Conservation (phyloP, 2,797 vertebrate species). For the Ctenosaura bakeri region DNA sequence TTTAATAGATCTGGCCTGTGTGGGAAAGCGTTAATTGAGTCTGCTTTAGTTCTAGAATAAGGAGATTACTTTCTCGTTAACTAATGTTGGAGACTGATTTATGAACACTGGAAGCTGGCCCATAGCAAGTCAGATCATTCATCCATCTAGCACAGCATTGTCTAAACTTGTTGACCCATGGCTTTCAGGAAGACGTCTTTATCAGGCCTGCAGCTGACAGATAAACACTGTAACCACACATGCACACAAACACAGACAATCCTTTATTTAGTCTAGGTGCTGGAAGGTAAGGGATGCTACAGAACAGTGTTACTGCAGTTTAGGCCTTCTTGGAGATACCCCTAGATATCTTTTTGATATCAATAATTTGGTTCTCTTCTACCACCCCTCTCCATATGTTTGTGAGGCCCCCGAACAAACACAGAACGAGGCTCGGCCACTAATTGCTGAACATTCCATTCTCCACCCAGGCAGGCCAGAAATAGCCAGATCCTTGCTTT, state of each 20-base stretch:
- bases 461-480: too few relatives aligned
- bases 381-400: too few relatives aligned
- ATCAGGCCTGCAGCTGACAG: not conserved
- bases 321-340: too few relatives aligned
- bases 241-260: not conserved
- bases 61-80: slow-evolving; percentile 2
- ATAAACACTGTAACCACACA: not conserved
- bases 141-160: not conserved
- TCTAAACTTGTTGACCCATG: not conserved
- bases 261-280: not conserved
- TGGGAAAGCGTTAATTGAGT: not conserved
- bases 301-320: too few relatives aligned
- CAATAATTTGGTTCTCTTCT: too few relatives aligned
- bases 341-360: too few relatives aligned
- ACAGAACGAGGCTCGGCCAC: too few relatives aligned
- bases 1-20: not conserved
- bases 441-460: too few relatives aligned
- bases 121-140: not conserved
- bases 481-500: too few relatives aligned
- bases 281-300: not conserved
- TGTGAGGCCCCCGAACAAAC: too few relatives aligned
- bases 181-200: not conserved
- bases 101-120: not conserved
- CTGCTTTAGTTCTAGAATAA: not conserved
- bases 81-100: not conserved